A percentile compares a stretch with the other conserved stretches of the same genome.
Evolutionary conservation across 37 sponge, comb jelly and placozoan species (phyloP).

Genomic region (Bolinopsis microptera): DNA sequence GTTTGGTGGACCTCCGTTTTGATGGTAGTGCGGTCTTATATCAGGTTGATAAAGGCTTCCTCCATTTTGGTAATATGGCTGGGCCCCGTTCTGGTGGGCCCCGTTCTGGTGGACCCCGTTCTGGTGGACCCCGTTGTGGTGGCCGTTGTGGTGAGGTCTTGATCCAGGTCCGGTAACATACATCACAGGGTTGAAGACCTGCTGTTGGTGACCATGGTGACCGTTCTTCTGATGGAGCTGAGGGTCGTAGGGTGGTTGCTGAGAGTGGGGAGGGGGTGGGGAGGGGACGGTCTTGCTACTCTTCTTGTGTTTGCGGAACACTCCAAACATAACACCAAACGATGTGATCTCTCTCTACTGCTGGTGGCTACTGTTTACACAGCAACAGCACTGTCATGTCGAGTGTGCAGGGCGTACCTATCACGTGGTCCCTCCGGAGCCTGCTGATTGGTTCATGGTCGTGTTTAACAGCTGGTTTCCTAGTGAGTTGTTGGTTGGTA

Average conservation of each 20-base stretch:
- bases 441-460: slow-evolving; percentile 31
- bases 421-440: neutral
- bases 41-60: neutral
- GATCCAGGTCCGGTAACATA: slow-evolving; percentile 3
- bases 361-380: neutral
- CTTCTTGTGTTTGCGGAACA: neutral
- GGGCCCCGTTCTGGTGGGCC: neutral
- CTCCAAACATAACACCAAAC: slow-evolving; percentile 51
- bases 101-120: neutral
- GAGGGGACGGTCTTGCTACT: neutral
- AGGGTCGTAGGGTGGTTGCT: neutral
- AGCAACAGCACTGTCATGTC: neutral
- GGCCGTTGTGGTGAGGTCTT: neutral
- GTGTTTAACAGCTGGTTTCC: neutral
- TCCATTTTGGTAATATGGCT: neutral
- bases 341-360: neutral
- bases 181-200: neutral
- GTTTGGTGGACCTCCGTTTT: neutral
- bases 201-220: neutral
- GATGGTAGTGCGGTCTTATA: neutral
- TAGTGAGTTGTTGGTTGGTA: neutral
- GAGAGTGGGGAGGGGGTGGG: neutral
- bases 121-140: neutral
- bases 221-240: neutral
- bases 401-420: neutral